Base-by-base conservation (phyloP, 2,113 vertebrate genomes). In the Pyxicephalus adspersus region DNA sequence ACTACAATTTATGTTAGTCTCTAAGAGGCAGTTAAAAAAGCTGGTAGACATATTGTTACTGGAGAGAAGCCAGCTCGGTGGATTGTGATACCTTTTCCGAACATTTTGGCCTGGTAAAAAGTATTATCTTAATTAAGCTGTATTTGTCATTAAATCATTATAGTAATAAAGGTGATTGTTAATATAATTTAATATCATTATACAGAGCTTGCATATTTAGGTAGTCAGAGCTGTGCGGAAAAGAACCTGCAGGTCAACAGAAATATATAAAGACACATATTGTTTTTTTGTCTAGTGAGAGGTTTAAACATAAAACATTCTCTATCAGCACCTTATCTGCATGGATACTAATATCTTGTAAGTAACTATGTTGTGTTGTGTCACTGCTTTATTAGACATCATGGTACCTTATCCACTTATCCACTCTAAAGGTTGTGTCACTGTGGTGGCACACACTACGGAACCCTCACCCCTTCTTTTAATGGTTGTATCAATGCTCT, bases 31-130 rank as follows among this genome's bases (percentile, higher is more conserved):
- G 22, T 64, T 63, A 61, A 76, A 61, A 76, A 7, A 50, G 34
- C 28, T n/a, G 26, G 57, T 19, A 76, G 57, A 63, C 58, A 76
- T n/a, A 68, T 68, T 79, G 54, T 31, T 68, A 20, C 63, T 23
- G 51, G 75, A 77, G 20, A 65, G 23, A 65, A 20, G 58, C 58
- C 60, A 28, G 20, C 25, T n/a, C 18, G n/a, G 23, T 54, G 18
- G 38, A 45, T 45, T 45, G 38, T 45, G 38, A 45, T 7, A 54
- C 38, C 25, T n/a, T 19, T 64, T 54, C 63, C 17, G 38, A 64
- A 75, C 22, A 15, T 54, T 20, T 34, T 75, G 34, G 57, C 31
- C 25, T 38, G 15, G 31, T 26, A 54, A 77, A 66, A 13, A 3
- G n/a, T 63, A 63, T 50, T 52, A 64, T 64, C 4, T 63, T 64